Conservation (phyloP, 2,113 vertebrate genomes). For the Otolemur garnettii region DNA sequence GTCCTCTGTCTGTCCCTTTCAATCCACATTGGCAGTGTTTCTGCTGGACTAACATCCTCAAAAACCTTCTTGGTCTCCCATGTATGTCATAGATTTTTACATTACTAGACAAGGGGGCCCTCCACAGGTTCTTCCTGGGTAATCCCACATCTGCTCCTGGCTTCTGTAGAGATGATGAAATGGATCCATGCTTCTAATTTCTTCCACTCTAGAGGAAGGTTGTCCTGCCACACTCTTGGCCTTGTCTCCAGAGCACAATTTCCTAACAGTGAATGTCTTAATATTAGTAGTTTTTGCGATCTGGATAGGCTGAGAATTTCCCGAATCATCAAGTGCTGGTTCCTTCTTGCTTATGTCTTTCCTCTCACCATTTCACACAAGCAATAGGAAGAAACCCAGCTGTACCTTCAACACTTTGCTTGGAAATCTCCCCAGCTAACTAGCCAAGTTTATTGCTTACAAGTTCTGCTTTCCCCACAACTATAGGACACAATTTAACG, state of each 20-base stretch:
- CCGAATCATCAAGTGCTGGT: not conserved
- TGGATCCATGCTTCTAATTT: not conserved
- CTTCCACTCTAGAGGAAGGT: not conserved
- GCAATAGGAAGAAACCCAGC: constrained; percentile 2
- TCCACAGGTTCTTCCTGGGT: not conserved
- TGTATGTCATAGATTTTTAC: not conserved
- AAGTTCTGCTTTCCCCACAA: constrained; percentile 32
- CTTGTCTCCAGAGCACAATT: not conserved
- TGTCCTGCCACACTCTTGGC: not conserved
- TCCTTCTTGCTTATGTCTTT: constrained; percentile 46
- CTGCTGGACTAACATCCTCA: not conserved
- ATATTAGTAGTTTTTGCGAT: not conserved
- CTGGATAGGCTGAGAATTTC: constrained; percentile 24
- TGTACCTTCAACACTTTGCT: not conserved
- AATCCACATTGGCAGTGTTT: not conserved
- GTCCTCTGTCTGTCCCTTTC: not conserved
- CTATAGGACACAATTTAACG: not conserved
- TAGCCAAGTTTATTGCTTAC: not conserved
- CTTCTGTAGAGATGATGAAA: constrained; percentile 30
- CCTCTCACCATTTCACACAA: constrained; percentile 25
- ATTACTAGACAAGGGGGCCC: not conserved
- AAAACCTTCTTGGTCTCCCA: not conserved
- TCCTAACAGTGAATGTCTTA: not conserved
- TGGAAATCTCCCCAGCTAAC: constrained; percentile 56
- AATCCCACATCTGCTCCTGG: not conserved